Evolutionary conservation across 2,888 invertebrate genomes (phyloP), one percentile per base, ranked within the genome.

Genomic region (Criorhina ranunculi): DNA sequence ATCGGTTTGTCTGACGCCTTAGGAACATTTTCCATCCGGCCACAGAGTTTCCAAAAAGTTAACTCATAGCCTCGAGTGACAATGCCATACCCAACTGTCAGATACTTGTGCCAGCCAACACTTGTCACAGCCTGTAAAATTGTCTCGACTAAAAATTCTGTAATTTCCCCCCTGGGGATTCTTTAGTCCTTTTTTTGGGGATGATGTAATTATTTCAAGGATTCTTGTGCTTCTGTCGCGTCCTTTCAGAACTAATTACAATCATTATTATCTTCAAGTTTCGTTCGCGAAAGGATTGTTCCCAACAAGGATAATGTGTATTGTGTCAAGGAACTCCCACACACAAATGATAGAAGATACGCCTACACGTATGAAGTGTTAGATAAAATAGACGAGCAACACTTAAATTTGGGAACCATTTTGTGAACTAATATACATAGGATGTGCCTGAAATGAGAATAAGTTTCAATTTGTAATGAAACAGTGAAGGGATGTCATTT

Each of bases 171-270:
- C 57, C 19, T 19, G 0, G 19, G 57, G 57, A 19, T 35, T 35
- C n/a, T 9, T 37, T 35, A 5, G 19, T 19, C n/a, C 57, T 37
- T 31, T 33, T 70, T 70, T 37, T 24, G 37, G 46, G 55, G 46
- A 40, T 51, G 42, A 62, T 53, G 62, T 33, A 73, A 73, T 62
- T 73, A 73, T 62, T 73, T 53, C 33, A 73, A 62, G 62, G 53
- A 73, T 62, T 73, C 51, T 51, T 60, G 59, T 51, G 19, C 42
- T 8, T 5, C 33, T 42, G 62, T 42, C 62, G 62, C 51, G 40
- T 40, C 62, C 19, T 51, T 53, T 42, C 49, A 59, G 29, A 49
- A 49, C 33, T 73, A 62, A 73, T 73, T 73, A 62, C 33, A 33
- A 53, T 51, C 19, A 33, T 62, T 51, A 62, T 51, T 73, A 62